A percentile compares a stretch with the other conserved stretches of the same genome.
These are phyloP conservation scores for Leptarthrus brevirostris DNA, from an alignment of 2,888 invertebrate species.

Conservation along the genomic window DNA sequence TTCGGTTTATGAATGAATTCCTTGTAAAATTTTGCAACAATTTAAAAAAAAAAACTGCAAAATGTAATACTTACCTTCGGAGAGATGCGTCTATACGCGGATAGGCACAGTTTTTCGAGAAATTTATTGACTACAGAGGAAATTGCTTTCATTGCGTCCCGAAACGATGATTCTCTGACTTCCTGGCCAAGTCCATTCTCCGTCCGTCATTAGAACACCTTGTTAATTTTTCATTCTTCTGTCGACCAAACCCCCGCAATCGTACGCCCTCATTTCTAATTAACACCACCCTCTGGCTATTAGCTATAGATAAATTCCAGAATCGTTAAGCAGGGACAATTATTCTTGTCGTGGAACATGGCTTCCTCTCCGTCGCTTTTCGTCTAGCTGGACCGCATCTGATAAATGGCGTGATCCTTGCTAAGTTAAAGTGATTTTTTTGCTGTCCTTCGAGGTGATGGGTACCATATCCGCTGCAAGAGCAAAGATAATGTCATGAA, in stretches of 20 bases:
- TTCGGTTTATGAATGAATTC: too few species aligned
- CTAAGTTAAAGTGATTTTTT: conserved; percentile 52
- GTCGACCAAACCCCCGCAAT: conserved; percentile 37
- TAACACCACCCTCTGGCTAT: conserved; percentile 51
- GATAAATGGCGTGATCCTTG: conserved; percentile 54
- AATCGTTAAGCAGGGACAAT: conserved; percentile 53
- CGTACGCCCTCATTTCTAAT: conserved; percentile 48
- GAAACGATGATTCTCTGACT: too few species aligned
- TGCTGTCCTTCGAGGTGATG: conserved; percentile 36
- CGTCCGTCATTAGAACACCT: conserved; percentile 11
- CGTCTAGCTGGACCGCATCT: conserved; percentile 52
- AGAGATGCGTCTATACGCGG: too few species aligned
- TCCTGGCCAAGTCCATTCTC: conserved; percentile 7
- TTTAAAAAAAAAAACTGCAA: too few species aligned
- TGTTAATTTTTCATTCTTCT: conserved; percentile 41
- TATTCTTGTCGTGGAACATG: conserved; percentile 51
- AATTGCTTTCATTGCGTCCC: too few species aligned
- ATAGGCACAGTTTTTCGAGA: too few species aligned
- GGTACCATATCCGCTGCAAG: conserved; percentile 50
- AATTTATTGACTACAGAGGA: too few species aligned
- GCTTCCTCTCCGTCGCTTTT: conserved; percentile 13
- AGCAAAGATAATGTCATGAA: conserved; percentile 51
- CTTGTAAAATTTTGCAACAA: too few species aligned
- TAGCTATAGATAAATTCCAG: conserved; percentile 53
- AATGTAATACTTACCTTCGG: too few species aligned